These are phyloP conservation scores for Gorsachius magnificus DNA, from an alignment of 2,797 vertebrate genomes.

Conservation along the genomic window DNA sequence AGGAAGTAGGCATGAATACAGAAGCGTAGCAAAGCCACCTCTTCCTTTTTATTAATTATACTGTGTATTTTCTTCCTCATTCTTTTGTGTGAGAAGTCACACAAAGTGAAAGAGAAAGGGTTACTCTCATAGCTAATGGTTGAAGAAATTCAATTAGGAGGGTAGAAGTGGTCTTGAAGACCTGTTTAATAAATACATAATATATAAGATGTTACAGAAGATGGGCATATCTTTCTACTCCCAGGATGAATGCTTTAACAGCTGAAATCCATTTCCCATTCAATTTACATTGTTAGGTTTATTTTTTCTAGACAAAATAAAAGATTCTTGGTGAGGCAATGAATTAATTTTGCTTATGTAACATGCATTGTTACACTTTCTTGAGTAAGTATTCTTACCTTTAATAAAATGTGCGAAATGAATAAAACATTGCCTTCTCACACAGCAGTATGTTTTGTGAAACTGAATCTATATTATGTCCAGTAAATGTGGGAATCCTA, in stretches of 20 bases:
- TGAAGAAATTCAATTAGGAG: neutral
- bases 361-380: neutral
- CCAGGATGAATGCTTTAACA: neutral
- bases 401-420: neutral
- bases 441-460: neutral
- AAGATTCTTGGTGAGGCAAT: neutral
- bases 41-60: neutral
- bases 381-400: neutral
- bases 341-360: neutral
- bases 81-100: neutral
- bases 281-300: neutral
- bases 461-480: neutral
- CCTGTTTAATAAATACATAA: neutral
- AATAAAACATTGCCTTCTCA: neutral
- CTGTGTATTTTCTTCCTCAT: neutral
- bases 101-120: neutral
- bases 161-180: neutral
- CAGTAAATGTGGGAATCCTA: neutral
- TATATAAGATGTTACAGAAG: neutral
- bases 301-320: neutral
- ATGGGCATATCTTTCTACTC: neutral
- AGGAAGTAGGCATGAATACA: neutral
- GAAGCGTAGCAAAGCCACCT: neutral
- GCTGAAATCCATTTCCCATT: neutral
- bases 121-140: neutral